Percentiles rank a stretch among this genome's conserved stretches.
Evolutionary conservation across 2,888 invertebrate genomes (phyloP).

Genomic region (Seira ritae): DNA sequence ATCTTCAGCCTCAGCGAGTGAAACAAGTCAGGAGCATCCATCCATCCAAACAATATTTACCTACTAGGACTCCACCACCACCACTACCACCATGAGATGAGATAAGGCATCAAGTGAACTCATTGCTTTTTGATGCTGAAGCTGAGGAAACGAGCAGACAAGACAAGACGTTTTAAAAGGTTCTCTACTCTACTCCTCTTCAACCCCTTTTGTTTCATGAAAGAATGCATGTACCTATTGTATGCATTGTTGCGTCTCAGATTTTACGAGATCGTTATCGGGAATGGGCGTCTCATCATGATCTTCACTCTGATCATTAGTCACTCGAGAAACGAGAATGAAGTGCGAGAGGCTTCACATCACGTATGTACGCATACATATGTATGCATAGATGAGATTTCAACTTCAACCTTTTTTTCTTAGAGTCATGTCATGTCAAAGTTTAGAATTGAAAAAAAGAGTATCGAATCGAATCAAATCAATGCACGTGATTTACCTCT

Average conservation of each 20-base stretch:
- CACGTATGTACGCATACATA: constrained; percentile 29
- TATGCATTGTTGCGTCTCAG: constrained; percentile 51
- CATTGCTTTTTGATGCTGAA: constrained; percentile 31
- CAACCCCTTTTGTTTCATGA: constrained; percentile 53
- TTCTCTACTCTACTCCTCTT: too few relatives aligned
- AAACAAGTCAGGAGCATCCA: constrained; percentile 41
- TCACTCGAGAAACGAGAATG: too few relatives aligned
- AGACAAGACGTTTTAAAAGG: constrained; percentile 23
- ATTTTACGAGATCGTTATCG: constrained; percentile 61
- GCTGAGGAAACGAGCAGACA: constrained; percentile 42
- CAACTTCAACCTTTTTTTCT: too few relatives aligned
- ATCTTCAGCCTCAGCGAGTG: constrained; percentile 23
- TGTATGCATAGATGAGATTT: too few relatives aligned
- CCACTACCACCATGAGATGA: constrained; percentile 51
- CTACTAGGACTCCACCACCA: constrained; percentile 34
- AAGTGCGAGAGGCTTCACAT: too few relatives aligned
- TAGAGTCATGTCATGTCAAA: too few relatives aligned
- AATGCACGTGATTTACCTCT: too few relatives aligned
- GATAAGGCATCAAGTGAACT: constrained; percentile 59
- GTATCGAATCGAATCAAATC: too few relatives aligned
- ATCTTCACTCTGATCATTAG: constrained; percentile 39
- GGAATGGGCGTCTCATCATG: constrained; percentile 55
- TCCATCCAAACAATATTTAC: constrained; percentile 26
- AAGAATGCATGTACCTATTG: too few relatives aligned
- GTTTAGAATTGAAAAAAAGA: too few relatives aligned